Conservation (phyloP, 1,140 invertebrate genomes). For the Heliothis virescens region DNA sequence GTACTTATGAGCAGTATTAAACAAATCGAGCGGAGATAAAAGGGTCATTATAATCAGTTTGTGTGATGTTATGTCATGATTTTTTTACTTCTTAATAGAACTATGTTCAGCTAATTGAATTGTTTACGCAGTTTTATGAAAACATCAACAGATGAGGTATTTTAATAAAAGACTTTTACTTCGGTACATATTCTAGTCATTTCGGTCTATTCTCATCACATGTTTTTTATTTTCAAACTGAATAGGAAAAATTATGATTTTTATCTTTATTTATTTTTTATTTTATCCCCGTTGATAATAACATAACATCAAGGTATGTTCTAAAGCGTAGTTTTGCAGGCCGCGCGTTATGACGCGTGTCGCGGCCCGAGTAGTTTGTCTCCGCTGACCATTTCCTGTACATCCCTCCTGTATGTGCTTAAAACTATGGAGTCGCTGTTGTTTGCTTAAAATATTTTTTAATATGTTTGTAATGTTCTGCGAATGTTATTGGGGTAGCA, state of each 20-base stretch:
- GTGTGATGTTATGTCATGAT: slow-evolving; percentile 17
- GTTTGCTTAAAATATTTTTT: neutral
- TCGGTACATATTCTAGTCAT: no score
- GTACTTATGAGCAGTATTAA: slow-evolving; percentile 38
- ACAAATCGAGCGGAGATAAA: slow-evolving; percentile 45
- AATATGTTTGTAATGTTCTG: neutral
- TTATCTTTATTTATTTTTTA: neutral
- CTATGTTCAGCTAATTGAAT: neutral
- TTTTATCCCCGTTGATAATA: neutral
- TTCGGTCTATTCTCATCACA: no score
- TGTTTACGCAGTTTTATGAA: neutral
- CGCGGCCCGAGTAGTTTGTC: slow-evolving; percentile 71
- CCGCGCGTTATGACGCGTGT: slow-evolving; percentile 78
- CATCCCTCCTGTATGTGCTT: slow-evolving; percentile 56
- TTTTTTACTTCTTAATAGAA: slow-evolving; percentile 19
- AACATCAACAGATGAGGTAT: no score
- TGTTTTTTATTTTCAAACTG: no score
- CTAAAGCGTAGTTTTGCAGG: slow-evolving; percentile 24
- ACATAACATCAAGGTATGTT: slow-evolving; percentile 2
- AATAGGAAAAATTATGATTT: no score
- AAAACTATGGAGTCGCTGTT: slow-evolving; percentile 10
- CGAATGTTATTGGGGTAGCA: no score
- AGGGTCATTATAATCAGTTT: slow-evolving; percentile 43
- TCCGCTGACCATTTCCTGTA: slow-evolving; percentile 77
- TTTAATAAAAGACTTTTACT: no score